A percentile compares a stretch with the other conserved stretches of the same genome.
phyloP scores from a whole-genome alignment of 2,113 vertebrate species.

The Aplodontia rufa region DNA sequence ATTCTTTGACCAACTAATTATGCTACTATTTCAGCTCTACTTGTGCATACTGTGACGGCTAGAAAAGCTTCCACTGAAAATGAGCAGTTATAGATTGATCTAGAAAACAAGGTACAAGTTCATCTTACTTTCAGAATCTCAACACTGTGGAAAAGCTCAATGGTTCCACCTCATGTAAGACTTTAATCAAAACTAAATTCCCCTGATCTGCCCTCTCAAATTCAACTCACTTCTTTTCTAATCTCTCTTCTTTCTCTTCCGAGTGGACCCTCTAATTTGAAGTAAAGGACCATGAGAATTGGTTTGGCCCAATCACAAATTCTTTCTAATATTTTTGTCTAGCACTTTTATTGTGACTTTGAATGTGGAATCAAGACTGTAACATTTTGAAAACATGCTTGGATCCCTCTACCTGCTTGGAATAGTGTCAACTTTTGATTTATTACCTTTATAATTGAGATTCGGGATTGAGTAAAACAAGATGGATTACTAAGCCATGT shows the following conservation, averaged over 20 bases:
- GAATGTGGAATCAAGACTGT: background rate
- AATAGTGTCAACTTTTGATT: constrained; percentile 4
- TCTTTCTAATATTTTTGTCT: background rate
- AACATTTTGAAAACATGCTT: constrained; percentile 18
- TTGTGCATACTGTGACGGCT: background rate
- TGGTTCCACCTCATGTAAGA: background rate
- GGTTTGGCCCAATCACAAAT: background rate
- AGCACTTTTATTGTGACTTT: background rate
- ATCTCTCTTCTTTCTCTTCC: background rate
- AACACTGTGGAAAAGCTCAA: background rate
- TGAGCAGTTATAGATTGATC: background rate
- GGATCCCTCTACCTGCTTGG: background rate
- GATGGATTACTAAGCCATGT: background rate
- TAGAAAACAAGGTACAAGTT: background rate
- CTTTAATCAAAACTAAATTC: background rate
- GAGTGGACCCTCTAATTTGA: background rate
- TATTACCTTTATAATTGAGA: constrained; percentile 12
- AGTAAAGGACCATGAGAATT: background rate
- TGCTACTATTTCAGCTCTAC: background rate
- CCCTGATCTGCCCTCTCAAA: background rate
- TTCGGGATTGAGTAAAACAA: background rate
- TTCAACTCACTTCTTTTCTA: background rate
- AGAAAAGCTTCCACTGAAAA: background rate
- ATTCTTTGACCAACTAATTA: background rate
- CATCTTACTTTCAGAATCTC: background rate